Conservation (phyloP, 2,888 invertebrate species). For the Isoperla grammatica region DNA sequence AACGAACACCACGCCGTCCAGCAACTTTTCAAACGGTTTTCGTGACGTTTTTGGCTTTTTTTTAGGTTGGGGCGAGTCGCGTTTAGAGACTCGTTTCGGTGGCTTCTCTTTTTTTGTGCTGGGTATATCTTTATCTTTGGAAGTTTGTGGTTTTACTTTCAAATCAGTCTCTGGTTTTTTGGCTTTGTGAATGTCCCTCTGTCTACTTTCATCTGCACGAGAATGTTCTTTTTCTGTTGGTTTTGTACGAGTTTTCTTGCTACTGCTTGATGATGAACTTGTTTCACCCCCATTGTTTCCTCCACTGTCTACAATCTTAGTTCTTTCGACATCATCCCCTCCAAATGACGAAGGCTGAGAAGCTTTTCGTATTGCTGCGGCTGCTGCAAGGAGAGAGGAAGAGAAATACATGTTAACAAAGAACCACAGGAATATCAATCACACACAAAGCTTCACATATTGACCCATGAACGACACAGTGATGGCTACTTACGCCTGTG, state of each 20-base stretch:
- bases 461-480: too few relatives aligned
- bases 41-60: constrained; percentile 25
- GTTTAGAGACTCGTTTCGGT: neutral
- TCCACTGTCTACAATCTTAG: constrained; percentile 23
- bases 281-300: constrained; percentile 11
- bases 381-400: neutral
- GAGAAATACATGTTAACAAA: neutral
- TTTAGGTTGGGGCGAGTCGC: constrained; percentile 4
- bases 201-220: neutral
- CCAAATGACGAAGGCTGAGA: constrained; percentile 29
- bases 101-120: constrained; percentile 39
- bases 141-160: constrained; percentile 39
- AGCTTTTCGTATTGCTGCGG: constrained; percentile 12
- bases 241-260: constrained; percentile 16
- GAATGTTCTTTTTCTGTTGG: constrained; percentile 1
- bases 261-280: constrained; percentile 34
- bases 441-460: too few relatives aligned
- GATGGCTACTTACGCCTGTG: too few relatives aligned
- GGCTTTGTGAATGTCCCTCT: neutral
- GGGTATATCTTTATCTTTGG: constrained; percentile 45
- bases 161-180: constrained; percentile 33
- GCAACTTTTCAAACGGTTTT: constrained; percentile 53
- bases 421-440: too few relatives aligned
- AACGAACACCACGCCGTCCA: constrained; percentile 66
- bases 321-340: neutral